Evolutionary conservation across 1,140 invertebrate species (phyloP), one percentile per base, ranked within the genome.

Genomic region (Zaprionus nigranus): DNA sequence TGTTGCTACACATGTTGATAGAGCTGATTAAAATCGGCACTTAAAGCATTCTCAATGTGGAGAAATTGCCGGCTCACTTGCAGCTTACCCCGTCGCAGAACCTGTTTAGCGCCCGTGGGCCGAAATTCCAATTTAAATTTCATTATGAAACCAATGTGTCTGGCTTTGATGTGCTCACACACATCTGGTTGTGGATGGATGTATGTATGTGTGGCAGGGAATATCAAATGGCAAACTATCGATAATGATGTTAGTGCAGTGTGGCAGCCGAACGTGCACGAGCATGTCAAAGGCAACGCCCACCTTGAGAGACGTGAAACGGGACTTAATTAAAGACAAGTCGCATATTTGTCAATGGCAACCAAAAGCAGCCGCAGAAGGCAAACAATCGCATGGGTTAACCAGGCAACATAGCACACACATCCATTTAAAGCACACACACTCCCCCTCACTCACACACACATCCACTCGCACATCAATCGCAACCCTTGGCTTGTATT

Each of bases 191-290:
- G 11, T 13, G 3, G 9, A 12, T 4, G 13, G 5, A 38, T 13
- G 43, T 62, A 12, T 4, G 13, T 15, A 38, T 13, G 43, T 62
- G 66, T 79, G 54, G 71, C 46, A 22, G 26, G 81, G 74, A 73
- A 90, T 85, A 84, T 81, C 78, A 90, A 90, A 87, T 90, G 81
- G 72, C 70, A 30, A 88, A 90, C 84, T 88, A 90, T 90, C 85
- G 86, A 90, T 90, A 88, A 75, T 82, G 76, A 83, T 73, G 82
- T 77, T 75, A 76, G 67, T 82, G 69, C 58, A 80, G 67, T 67
- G 28, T 34, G 62, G 70, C 62, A 75, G 74, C 65, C 82, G 78
- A 65, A 73, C 56, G 63, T 65, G 67, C 59, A n/a, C 11, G 36
- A 9, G 17, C 40, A 34, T 6, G 59, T 43, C 38, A 57, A 49